Conservation (phyloP, 2,888 invertebrate species). For the Lingula anatina region DNA sequence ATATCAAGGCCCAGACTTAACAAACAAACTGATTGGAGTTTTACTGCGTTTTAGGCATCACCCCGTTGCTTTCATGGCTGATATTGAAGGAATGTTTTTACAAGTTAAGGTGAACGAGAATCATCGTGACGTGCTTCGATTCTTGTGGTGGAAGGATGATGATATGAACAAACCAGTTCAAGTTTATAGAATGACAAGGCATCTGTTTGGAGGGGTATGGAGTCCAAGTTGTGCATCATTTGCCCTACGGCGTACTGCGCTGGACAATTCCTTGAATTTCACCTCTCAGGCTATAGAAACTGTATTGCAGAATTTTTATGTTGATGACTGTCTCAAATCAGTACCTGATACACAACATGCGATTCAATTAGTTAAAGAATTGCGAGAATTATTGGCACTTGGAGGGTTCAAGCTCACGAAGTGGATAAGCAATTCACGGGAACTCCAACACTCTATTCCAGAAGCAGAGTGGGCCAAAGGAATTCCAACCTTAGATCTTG, state of each 20-base stretch:
- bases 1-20: no score
- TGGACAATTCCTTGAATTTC: neutral
- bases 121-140: slow-evolving; percentile 3
- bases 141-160: slow-evolving; percentile 6
- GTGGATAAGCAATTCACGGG: neutral
- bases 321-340: slow-evolving; percentile 4
- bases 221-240: slow-evolving; percentile 5
- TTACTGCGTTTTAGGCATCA: no score
- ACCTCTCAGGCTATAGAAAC: neutral
- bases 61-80: no score
- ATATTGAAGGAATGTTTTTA: no score
- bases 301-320: slow-evolving; percentile 3
- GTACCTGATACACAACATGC: neutral
- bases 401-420: slow-evolving; percentile 5
- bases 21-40: no score
- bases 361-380: neutral
- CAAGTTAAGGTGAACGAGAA: no score
- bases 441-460: neutral
- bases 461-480: neutral
- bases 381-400: neutral
- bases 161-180: neutral
- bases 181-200: neutral
- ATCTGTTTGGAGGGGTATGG: slow-evolving; percentile 6
- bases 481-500: neutral
- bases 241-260: slow-evolving; percentile 1